Evolutionary conservation across 2,113 vertebrate genomes (phyloP), one percentile per base, ranked within the genome.

Genomic region (Emydura subglobosa): DNA sequence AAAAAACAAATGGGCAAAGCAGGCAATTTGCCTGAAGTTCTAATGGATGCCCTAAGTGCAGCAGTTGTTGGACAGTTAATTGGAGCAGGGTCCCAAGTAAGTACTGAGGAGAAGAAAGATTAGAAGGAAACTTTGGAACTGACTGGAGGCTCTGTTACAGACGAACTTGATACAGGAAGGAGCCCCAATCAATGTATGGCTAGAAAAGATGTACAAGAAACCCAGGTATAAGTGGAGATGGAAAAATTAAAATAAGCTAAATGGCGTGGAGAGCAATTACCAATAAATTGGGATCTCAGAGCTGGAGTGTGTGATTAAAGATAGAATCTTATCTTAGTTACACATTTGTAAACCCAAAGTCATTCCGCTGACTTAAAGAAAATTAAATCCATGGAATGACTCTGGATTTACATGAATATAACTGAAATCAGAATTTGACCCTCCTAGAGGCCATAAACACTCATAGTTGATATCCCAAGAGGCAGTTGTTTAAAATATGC

Each of bases 281-380:
- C 0, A 0, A 80, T 86, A 84, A n/a, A 21, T n/a, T 68, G 17
- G 31, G 65, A 7, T n/a, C 8, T 68, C 65, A 68, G 34, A 68
- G n/a, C 65, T n/a, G 34, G 57, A 90, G 42, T 94, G 81, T 94
- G 31, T 92, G 83, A 96, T 94, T 95, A 94, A 95, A 49, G 65
- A 39, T 89, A 94, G 90, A 93, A 91, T 72, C 87, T 95, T 95
- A 95, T 96, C 95, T 94, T 96, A 96, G 96, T 97, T 95, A 97
- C 49, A 95, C 65, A n/a, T 29, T 14, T 68, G 17, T 34, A n/a
- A n/a, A 68, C 16, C 17, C 91, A 95, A 94, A 96, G 94, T 94
- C 94, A 82, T 95, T 89, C 79, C 96, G 88, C 89, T 96, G 94
- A 93, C 4, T 97, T 89, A 59, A 19, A 54, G 84, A 85, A 72